Evolutionary conservation across 2,888 invertebrate genomes (phyloP).

Genomic region (Gymnoscelis rufifasciata): DNA sequence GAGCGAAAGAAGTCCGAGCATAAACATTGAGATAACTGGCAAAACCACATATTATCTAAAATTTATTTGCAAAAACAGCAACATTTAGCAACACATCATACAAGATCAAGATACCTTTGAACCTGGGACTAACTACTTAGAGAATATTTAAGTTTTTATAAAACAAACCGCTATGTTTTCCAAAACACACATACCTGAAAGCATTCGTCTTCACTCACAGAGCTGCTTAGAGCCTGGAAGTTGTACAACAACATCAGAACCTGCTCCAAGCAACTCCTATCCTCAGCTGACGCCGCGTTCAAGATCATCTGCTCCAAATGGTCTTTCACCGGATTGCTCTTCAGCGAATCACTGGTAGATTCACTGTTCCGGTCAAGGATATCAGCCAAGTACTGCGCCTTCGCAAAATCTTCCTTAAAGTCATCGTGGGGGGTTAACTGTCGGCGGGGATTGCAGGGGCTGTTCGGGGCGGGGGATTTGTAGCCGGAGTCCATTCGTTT

Average conservation of each 20-base stretch:
- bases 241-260: constrained; percentile 81
- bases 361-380: constrained; percentile 68
- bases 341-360: constrained; percentile 64
- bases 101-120: too few relatives aligned
- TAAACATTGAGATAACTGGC: too few relatives aligned
- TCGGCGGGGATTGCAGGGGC: constrained; percentile 64
- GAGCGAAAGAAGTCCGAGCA: too few relatives aligned
- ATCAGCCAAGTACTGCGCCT: constrained; percentile 68
- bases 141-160: background rate
- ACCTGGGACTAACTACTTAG: too few relatives aligned
- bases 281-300: constrained; percentile 74
- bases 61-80: too few relatives aligned
- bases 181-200: constrained; percentile 60
- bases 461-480: constrained; percentile 72
- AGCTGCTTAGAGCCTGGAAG: constrained; percentile 77
- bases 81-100: too few relatives aligned
- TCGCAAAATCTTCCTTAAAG: constrained; percentile 73
- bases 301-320: constrained; percentile 74
- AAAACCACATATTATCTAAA: too few relatives aligned
- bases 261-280: constrained; percentile 81
- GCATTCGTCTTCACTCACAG: constrained; percentile 77
- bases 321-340: constrained; percentile 70
- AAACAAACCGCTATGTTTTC: background rate
- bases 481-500: constrained; percentile 77
- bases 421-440: constrained; percentile 64